Conservation (phyloP, 2,113 vertebrate species). For the Zosterops japonicus region DNA sequence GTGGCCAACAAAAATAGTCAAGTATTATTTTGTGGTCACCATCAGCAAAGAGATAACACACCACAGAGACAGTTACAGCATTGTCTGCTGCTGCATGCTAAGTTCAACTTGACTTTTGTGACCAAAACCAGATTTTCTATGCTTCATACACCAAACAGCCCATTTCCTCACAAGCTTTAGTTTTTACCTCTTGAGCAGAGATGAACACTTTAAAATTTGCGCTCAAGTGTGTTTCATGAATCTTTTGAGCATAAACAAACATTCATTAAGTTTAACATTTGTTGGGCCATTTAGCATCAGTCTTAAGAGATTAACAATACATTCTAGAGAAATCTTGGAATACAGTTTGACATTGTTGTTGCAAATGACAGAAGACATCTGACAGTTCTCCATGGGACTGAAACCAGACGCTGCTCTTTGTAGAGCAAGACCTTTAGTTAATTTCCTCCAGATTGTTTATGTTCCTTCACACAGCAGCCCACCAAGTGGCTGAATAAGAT, state of each 20-base stretch:
- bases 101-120: not conserved
- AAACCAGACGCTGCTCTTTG: not conserved
- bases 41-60: not conserved
- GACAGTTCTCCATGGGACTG: not conserved
- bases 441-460: not conserved
- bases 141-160: not conserved
- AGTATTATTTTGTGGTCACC: not conserved
- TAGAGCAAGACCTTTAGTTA: not conserved
- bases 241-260: not conserved
- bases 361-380: not conserved
- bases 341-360: not conserved
- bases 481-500: not conserved
- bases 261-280: not conserved
- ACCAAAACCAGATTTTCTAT: not conserved
- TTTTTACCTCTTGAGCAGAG: not conserved
- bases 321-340: not conserved
- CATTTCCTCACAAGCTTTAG: not conserved
- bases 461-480: not conserved
- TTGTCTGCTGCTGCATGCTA: not conserved
- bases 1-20: not conserved
- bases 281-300: not conserved
- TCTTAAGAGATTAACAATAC: not conserved
- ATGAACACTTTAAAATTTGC: not conserved
- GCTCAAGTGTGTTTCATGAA: not conserved
- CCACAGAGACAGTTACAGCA: not conserved